Percentiles rank a stretch among this genome's conserved stretches.
Conservation (phyloP, 2,888 invertebrate species). For the Gryllus longicercus region DNA sequence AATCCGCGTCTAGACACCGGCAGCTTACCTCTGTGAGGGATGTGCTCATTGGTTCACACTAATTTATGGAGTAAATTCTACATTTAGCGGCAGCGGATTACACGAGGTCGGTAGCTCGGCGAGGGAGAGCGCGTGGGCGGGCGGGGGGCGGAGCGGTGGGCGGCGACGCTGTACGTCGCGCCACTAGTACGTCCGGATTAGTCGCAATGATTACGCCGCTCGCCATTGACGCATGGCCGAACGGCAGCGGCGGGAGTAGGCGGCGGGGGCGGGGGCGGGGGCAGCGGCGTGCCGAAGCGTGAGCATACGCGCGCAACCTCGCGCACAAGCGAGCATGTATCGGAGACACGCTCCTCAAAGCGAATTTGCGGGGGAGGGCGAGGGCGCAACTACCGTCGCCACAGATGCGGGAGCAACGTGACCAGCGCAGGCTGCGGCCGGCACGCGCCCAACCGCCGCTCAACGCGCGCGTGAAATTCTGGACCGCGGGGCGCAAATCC, state of each 20-base stretch:
- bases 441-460: no score
- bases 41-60: constrained; percentile 17
- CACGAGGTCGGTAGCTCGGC: not conserved
- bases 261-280: not conserved
- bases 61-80: constrained; percentile 8
- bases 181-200: not conserved
- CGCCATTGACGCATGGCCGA: constrained; percentile 6
- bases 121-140: not conserved
- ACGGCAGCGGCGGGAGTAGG: not conserved
- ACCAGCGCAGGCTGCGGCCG: no score
- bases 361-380: not conserved
- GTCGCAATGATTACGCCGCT: constrained; percentile 8
- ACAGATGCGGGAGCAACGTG: not conserved
- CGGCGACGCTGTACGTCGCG: not conserved
- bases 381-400: not conserved
- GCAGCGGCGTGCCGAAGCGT: not conserved
- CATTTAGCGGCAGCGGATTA: not conserved
- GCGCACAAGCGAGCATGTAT: not conserved
- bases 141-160: not conserved
- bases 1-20: not conserved
- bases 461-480: no score
- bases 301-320: no score
- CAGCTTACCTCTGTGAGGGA: not conserved
- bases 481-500: no score
- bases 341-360: constrained; percentile 8